A percentile compares a stretch with the other conserved stretches of the same genome.
Evolutionary conservation across 64 coral and sea anemone species (phyloP).

Genomic region (Pocillopora damicornis): DNA sequence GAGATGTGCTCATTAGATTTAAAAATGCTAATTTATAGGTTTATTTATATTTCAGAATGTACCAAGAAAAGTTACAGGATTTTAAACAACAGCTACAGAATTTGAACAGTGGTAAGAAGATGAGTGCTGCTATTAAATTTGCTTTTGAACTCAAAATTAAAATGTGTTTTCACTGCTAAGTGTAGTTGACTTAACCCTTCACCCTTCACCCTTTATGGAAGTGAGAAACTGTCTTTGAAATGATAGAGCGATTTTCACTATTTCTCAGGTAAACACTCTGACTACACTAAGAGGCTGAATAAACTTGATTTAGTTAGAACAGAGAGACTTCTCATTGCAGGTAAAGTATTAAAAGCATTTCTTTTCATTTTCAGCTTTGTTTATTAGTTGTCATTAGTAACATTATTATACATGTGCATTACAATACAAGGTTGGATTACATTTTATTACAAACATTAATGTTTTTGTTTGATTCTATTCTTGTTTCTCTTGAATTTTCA

Average conservation of each 20-base stretch:
- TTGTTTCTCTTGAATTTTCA: constrained; percentile 20
- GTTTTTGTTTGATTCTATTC: not conserved
- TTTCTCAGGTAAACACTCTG: constrained; percentile 80
- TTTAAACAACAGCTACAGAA: constrained; percentile 87
- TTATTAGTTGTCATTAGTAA: no score
- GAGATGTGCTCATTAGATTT: no score
- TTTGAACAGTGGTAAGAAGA: constrained; percentile 72
- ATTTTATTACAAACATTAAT: not conserved
- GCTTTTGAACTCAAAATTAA: no score
- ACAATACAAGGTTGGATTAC: not conserved
- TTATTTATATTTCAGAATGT: constrained; percentile 71
- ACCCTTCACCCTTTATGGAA: no score
- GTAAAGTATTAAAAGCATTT: constrained; percentile 21
- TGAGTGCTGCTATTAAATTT: no score
- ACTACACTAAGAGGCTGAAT: constrained; percentile 80
- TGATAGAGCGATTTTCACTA: not conserved
- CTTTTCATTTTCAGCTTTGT: no score
- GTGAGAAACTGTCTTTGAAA: no score
- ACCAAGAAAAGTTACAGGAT: constrained; percentile 93
- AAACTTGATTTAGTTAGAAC: constrained; percentile 81
- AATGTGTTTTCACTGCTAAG: no score
- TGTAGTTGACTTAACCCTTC: no score
- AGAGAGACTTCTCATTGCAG: constrained; percentile 82
- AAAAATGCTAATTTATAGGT: no score
- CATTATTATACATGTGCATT: no score